Conservation (phyloP, 1,140 invertebrate genomes). For the Andricus grossulariae region DNA sequence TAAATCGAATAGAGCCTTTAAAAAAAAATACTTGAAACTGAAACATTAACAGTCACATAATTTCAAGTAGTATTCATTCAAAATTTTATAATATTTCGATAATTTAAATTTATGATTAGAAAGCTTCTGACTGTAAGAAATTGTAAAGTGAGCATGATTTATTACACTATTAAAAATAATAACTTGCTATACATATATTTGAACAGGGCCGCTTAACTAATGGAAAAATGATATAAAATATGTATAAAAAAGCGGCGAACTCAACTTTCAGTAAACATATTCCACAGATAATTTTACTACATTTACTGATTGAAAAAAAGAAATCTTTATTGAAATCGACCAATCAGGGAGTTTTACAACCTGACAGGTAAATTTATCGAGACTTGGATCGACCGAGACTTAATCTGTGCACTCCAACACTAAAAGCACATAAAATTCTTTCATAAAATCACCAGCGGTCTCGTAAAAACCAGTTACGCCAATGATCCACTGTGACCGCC, state of each 20-base stretch:
- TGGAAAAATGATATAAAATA: background rate
- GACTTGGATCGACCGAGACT: constrained; percentile 5
- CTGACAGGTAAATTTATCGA: constrained; percentile 26
- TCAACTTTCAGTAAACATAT: background rate
- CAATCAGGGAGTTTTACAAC: constrained; percentile 21
- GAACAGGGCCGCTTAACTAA: background rate
- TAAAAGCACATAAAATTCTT: constrained; percentile 31
- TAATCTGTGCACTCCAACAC: constrained; percentile 28
- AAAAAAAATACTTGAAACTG: no score
- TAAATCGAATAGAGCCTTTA: no score
- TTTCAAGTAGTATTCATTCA: no score
- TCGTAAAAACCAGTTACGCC: constrained; percentile 27
- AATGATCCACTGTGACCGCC: constrained; percentile 16
- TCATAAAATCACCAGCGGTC: constrained; percentile 24
- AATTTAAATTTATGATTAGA: no score
- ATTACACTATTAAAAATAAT: no score
- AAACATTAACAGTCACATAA: no score
- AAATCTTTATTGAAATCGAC: constrained; percentile 21
- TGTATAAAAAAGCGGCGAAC: background rate
- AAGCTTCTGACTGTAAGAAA: no score
- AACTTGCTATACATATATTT: no score
- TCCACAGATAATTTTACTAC: background rate
- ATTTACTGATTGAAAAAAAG: constrained; percentile 9
- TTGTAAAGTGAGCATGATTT: no score
- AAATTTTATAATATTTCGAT: no score